Evolutionary conservation across 2,113 vertebrate genomes (phyloP).

Genomic region (Psophia crepitans): DNA sequence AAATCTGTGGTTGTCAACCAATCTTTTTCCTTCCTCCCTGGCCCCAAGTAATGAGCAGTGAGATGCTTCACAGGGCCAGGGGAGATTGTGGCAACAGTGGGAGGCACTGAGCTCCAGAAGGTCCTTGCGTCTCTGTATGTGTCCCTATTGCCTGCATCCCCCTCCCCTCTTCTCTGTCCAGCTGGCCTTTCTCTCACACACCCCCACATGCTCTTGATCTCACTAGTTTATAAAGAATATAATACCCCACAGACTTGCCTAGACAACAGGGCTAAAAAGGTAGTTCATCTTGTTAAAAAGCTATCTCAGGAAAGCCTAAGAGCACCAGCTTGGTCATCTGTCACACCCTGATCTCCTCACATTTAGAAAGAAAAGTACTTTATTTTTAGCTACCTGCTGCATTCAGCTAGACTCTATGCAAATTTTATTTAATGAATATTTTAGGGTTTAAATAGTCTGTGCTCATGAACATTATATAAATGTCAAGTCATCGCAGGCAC

Average conservation of each 20-base stretch:
- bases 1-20: not conserved
- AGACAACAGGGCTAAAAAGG: not conserved
- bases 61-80: not conserved
- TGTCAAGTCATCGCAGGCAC: not conserved
- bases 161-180: not conserved
- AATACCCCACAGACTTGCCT: not conserved
- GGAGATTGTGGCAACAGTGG: fast-evolving
- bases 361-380: not conserved
- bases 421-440: slow-evolving; percentile 50
- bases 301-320: not conserved
- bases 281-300: not conserved
- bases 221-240: not conserved
- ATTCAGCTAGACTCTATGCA: slow-evolving; percentile 21
- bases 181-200: not conserved
- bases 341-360: not conserved
- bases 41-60: not conserved
- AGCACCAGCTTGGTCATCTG: not conserved
- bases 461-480: not conserved
- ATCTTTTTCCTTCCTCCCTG: not conserved
- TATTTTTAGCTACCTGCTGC: slow-evolving; percentile 18
- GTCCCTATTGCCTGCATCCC: not conserved
- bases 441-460: not conserved
- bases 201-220: not conserved
- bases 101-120: not conserved
- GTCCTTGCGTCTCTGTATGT: not conserved